Base-by-base conservation (phyloP, 2,888 invertebrate species). In the Amphiduros pacificus region DNA sequence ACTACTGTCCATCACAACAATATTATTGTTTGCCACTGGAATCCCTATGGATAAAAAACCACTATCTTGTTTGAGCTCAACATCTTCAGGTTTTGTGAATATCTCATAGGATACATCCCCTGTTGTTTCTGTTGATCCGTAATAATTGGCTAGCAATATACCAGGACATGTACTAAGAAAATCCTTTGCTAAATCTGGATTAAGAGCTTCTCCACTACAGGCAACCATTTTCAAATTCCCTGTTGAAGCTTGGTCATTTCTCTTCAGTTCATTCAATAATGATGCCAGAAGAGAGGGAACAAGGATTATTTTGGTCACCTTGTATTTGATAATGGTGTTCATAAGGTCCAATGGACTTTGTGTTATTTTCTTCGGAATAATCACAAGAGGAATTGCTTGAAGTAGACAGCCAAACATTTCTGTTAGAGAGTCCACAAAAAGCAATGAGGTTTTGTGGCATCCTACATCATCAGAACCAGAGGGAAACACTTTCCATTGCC, bases 91-190 rank as follows among this genome's bases (percentile, higher is more conserved):
- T 55, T 85, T 86, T 62, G 86, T 87, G 71, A 93, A 85, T 0
- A 89, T 85, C 71, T 90, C 89, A 74, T 88, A 93, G 0, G 93
- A 92, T 1, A 94, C 92, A 77, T 93, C 94, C 0, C 92, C 94
- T 90, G 93, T 93, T 0, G 93, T 89, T 80, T 94, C 94, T 0
- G 94, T 93, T 69, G 93, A 92, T 0, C 94, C 94, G 74, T 93
- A 94, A 77, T 93, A 93, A 78, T 94, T 94, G 57, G 22, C 44
- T 6, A 44, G 44, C n/a, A 5, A 4, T 11, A 5, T 17, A 4
- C 22, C 22, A 4, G 44, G 44, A 44, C 24, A 69, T 89, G 87
- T 44, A 14, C 87, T 85, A 79, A 92, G 92, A 84, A 93, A 94
- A 72, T 90, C 88, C 41, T 86, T 83, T 0, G 90, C 90, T 32